phyloP scores from a whole-genome alignment of 2,113 vertebrate genomes.

The Clupea harengus region DNA sequence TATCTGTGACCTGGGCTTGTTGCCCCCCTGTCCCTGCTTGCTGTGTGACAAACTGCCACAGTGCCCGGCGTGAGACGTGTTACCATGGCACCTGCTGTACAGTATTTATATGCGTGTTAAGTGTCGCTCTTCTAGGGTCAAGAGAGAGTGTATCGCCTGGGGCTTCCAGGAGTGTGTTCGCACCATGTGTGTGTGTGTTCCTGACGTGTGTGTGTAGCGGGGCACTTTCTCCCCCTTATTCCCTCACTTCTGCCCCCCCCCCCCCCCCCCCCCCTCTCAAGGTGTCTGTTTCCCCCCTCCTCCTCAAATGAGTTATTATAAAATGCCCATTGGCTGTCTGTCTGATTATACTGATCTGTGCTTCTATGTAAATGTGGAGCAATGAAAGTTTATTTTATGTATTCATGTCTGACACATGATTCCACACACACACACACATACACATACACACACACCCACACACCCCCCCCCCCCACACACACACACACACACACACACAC shows the following conservation, averaged over 20 bases:
- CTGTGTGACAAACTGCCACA: constrained; percentile 47
- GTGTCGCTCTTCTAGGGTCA: constrained; percentile 63
- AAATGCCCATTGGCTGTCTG: constrained; percentile 49
- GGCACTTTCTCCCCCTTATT: neutral
- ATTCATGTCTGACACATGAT: constrained; percentile 38
- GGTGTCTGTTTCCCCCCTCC: constrained; percentile 29
- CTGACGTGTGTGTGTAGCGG: constrained; percentile 40
- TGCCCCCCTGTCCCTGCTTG: neutral
- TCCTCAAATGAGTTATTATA: constrained; percentile 49
- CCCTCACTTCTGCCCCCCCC: constrained; percentile 10
- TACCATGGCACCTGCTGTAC: constrained; percentile 29
- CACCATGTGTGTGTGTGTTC: constrained; percentile 49
- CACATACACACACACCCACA: neutral
- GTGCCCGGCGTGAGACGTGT: constrained; percentile 39
- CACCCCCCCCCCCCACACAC: neutral
- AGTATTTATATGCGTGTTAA: constrained; percentile 63
- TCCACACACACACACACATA: neutral
- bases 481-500: neutral
- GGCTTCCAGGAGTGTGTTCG: constrained; percentile 50
- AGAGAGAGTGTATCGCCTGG: constrained; percentile 54
- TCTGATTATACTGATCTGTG: constrained; percentile 42
- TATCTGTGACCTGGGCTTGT: neutral
- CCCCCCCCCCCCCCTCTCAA: neutral
- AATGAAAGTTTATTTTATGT: constrained; percentile 46
- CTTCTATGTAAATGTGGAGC: constrained; percentile 59